A percentile compares a stretch with the other conserved stretches of the same genome.
phyloP scores from a whole-genome alignment of 30 jellyfish, hydroid and myxozoan genomes.

The Clytia hemisphaerica region DNA sequence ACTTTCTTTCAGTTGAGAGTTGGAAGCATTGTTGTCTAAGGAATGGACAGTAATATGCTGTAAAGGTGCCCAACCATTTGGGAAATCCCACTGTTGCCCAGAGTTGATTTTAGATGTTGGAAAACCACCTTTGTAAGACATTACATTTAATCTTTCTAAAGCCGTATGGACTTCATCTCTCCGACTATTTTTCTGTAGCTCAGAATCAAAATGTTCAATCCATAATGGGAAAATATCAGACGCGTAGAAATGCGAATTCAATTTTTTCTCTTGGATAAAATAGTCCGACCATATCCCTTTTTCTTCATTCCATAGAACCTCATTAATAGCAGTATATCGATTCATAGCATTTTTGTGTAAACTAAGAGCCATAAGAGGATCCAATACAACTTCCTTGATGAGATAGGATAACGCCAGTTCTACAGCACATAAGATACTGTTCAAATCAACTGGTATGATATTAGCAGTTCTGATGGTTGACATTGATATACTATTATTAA shows the following conservation, averaged over 20 bases:
- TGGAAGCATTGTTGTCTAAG: not conserved
- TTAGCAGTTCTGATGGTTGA: conserved; percentile 65
- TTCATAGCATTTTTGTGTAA: not conserved
- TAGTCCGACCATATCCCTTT: conserved; percentile 64
- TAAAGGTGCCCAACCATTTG: conserved; percentile 92
- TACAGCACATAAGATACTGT: conserved; percentile 56
- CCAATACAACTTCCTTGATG: conserved; percentile 11
- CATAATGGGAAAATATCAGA: conserved; percentile 76
- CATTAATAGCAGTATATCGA: conserved; percentile 29
- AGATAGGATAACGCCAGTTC: conserved; percentile 32
- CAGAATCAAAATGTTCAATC: conserved; percentile 59
- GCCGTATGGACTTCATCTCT: conserved; percentile 36
- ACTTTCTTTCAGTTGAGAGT: conserved; percentile 10
- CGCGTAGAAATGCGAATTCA: conserved; percentile 43
- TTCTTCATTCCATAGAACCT: conserved; percentile 54
- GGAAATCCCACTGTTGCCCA: conserved; percentile 89
- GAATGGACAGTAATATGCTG: conserved; percentile 64
- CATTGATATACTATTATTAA: conserved; percentile 27
- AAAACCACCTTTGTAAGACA: conserved; percentile 56
- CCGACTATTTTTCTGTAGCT: conserved; percentile 36
- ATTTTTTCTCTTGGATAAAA: conserved; percentile 18
- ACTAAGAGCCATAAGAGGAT: not conserved
- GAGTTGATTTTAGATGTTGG: conserved; percentile 64
- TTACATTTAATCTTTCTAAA: conserved; percentile 41
- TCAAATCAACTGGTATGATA: conserved; percentile 71